Base-by-base conservation (phyloP, 2,797 vertebrate genomes). In the Oreortyx pictus region DNA sequence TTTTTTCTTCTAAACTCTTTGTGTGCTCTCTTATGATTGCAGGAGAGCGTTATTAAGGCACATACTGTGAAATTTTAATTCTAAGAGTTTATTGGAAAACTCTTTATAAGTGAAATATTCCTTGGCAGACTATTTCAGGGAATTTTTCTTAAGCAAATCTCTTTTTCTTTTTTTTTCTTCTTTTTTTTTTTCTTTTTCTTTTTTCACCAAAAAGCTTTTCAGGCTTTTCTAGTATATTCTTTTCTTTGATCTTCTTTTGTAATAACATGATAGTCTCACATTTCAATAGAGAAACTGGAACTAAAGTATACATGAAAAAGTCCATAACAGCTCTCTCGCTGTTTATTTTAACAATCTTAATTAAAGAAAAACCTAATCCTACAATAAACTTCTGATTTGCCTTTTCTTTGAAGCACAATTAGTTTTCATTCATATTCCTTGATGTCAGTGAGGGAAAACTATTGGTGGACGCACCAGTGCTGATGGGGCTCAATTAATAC, bases 341-440 rank as follows among this genome's bases (percentile, higher is more conserved):
- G 86, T 95, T 97, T 94, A 96, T 95, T 97, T 97, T 79, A 88
- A 95, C 86, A 89, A 82, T 94, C 86, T 89, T 95, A 95, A 97
- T 96, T 94, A 97, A 94, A 96, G 95, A 90, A 92, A 96, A 96
- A 92, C 44, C 87, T 90, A 95, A 97, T 92, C 88, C 92, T 95
- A 91, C 91, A 92, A 92, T 87, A 96, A 73, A 93, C 82, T 91
- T 97, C 91, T 95, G 94, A 96, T 93, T 96, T 94, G 74, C 92
- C 82, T 89, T 97, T 97, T 94, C 95, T 97, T 96, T 96, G 97
- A 93, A 97, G 81, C 49, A 35, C 95, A 98, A 98, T 97, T 98
- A 97, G 97, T 97, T 98, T 98, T 95, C 96, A 97, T 98, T 98
- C 97, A 97, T 98, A 98, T 98, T 97, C 97, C 95, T 89, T 95